These are phyloP conservation scores for Periparus ater DNA, from an alignment of 2,797 vertebrate species.

Conservation along the genomic window DNA sequence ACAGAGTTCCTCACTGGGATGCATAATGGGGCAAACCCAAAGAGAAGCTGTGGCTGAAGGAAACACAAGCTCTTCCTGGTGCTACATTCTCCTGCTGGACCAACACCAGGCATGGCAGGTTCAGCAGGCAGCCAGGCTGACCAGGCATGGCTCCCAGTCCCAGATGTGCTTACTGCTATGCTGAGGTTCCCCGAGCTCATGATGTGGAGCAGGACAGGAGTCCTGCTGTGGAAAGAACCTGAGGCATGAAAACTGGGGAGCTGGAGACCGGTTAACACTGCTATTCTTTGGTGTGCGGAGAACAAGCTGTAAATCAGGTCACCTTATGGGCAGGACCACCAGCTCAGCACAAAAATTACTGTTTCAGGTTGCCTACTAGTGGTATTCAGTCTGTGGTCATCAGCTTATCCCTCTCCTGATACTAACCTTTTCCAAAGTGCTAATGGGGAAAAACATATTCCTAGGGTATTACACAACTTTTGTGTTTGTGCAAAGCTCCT, in stretches of 20 bases:
- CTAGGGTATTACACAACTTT: neutral
- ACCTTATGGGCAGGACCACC: neutral
- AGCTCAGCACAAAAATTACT: neutral
- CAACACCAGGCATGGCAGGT: neutral
- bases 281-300: neutral
- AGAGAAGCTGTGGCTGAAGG: neutral
- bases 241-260: neutral
- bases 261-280: rapidly evolving
- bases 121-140: neutral
- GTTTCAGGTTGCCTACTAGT: neutral
- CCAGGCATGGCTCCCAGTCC: neutral
- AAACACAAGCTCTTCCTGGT: neutral
- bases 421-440: neutral
- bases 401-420: neutral
- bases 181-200: neutral
- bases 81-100: neutral
- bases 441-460: neutral
- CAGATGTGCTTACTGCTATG: neutral
- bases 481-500: neutral
- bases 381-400: neutral
- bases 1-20: neutral
- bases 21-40: neutral
- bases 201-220: rapidly evolving
- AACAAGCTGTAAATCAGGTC: neutral
- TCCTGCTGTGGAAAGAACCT: neutral